These are phyloP conservation scores for Linnaemya tessellans DNA, from an alignment of 2,888 invertebrate genomes.

Conservation along the genomic window DNA sequence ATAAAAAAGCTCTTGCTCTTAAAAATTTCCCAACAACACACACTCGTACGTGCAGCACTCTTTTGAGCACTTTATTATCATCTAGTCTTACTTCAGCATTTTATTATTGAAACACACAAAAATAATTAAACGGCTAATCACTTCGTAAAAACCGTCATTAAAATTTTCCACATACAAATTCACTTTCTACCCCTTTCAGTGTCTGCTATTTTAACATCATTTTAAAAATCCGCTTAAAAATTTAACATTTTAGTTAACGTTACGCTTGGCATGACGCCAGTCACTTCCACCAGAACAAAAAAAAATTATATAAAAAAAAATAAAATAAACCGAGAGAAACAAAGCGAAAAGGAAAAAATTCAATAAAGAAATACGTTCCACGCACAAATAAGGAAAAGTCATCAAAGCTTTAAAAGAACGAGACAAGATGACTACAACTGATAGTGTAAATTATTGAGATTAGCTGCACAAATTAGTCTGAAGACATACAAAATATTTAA, in stretches of 20 bases:
- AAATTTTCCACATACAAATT: conserved; percentile 3
- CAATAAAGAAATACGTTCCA: conserved; percentile 15
- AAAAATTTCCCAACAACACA: no score
- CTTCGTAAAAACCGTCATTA: not conserved
- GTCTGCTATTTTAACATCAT: not conserved
- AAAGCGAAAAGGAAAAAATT: conserved; percentile 15
- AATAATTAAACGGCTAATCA: not conserved
- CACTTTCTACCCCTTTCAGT: conserved; percentile 1
- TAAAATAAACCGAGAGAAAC: not conserved
- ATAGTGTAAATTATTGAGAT: conserved; percentile 75
- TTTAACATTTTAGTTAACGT: conserved; percentile 46
- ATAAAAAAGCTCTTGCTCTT: no score
- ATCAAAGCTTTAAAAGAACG: conserved; percentile 72
- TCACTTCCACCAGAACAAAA: conserved; percentile 45
- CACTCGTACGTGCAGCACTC: no score
- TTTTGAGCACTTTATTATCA: not conserved
- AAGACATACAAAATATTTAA: conserved; percentile 68
- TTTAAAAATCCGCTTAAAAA: conserved; percentile 16
- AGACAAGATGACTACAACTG: conserved; percentile 75
- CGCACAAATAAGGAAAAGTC: conserved; percentile 57
- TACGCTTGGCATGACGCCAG: conserved; percentile 45
- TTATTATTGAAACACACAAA: not conserved
- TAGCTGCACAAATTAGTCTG: conserved; percentile 75
- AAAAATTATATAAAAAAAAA: no score
- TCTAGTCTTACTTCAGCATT: not conserved